Evolutionary conservation across 1,140 invertebrate species (phyloP).

Genomic region (Myzus persicae): DNA sequence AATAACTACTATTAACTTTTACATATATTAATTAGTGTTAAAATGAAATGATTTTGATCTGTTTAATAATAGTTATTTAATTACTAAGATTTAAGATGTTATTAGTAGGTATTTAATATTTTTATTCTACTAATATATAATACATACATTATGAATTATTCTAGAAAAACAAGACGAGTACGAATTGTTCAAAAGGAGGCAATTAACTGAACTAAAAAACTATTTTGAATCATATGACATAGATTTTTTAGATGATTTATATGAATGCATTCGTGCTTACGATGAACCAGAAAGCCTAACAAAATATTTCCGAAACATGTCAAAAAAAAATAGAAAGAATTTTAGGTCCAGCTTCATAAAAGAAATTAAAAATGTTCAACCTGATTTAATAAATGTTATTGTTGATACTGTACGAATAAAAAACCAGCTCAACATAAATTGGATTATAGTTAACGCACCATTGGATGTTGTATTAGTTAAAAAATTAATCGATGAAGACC

Average conservation of each 20-base stretch:
- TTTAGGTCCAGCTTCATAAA: neutral
- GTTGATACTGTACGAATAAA: neutral
- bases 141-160: neutral
- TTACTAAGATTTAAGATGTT: no score
- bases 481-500: neutral
- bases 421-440: neutral
- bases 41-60: no score
- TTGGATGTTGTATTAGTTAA: neutral
- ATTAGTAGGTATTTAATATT: no score
- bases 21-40: no score
- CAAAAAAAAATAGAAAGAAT: neutral
- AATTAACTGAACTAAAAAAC: neutral
- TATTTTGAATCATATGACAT: neutral
- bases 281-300: neutral
- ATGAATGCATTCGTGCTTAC: neutral
- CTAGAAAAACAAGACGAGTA: neutral
- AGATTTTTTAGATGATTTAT: slow-evolving; percentile 20
- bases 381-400: neutral
- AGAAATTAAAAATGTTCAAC: neutral
- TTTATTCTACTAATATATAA: no score
- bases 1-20: neutral
- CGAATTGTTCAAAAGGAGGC: neutral
- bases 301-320: neutral
- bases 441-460: slow-evolving; percentile 39
- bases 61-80: no score